Conservation (phyloP, 1,140 invertebrate genomes). For the Neuroterus valhalla region DNA sequence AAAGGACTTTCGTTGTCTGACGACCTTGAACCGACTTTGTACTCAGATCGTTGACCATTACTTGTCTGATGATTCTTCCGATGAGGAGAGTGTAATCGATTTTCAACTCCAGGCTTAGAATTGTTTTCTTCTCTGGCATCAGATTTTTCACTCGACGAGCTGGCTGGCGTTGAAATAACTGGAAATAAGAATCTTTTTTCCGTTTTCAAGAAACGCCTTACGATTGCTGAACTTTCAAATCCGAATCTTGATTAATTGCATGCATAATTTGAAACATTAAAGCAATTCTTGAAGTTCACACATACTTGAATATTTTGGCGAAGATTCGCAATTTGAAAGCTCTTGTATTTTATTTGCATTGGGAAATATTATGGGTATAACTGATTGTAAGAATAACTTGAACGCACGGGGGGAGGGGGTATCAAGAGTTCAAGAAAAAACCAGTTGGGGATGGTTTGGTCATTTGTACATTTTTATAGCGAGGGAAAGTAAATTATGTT, state of each 20-base stretch:
- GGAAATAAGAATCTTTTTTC: conserved; percentile 50
- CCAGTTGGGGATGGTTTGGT: too few relatives aligned
- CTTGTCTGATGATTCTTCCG: conserved; percentile 47
- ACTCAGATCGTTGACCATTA: conserved; percentile 50
- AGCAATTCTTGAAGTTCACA: too few relatives aligned
- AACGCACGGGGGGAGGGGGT: too few relatives aligned
- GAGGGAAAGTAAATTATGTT: too few relatives aligned
- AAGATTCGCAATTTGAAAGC: too few relatives aligned
- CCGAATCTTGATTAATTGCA: not conserved
- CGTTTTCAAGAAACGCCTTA: conserved; percentile 33
- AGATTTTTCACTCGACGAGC: conserved; percentile 45
- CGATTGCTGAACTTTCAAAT: not conserved
- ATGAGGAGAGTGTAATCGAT: conserved; percentile 47
- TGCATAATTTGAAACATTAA: too few relatives aligned
- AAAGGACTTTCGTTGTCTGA: conserved; percentile 63
- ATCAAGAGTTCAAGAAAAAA: too few relatives aligned
- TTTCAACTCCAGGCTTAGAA: conserved; percentile 39
- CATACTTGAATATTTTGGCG: too few relatives aligned
- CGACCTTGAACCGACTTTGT: conserved; percentile 56
- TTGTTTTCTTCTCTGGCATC: conserved; percentile 52
- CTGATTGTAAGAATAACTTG: too few relatives aligned
- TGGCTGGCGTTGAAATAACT: conserved; percentile 47
- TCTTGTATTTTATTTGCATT: too few relatives aligned
- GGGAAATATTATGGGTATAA: too few relatives aligned
- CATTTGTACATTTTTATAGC: too few relatives aligned